These are phyloP conservation scores for Escarpia spicata DNA, from an alignment of 2,888 invertebrate genomes.

Conservation along the genomic window DNA sequence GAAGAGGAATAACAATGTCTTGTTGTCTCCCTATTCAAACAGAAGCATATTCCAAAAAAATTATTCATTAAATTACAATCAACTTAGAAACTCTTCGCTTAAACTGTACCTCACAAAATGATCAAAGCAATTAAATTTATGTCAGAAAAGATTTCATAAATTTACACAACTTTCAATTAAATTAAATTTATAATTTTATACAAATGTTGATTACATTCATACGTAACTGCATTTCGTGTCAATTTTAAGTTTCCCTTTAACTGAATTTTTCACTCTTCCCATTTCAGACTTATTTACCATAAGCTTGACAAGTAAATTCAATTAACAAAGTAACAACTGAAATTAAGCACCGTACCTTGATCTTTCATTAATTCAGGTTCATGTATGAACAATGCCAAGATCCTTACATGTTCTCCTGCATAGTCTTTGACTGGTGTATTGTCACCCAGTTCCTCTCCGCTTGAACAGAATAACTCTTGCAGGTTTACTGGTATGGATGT, in stretches of 20 bases:
- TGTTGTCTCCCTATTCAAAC: not conserved
- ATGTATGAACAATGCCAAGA: not conserved
- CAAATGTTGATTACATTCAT: too few relatives aligned
- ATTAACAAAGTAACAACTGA: not conserved
- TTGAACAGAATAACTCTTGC: not conserved
- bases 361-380: conserved; percentile 13
- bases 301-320: not conserved
- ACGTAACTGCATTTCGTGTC: too few relatives aligned
- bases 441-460: not conserved
- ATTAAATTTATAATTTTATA: too few relatives aligned
- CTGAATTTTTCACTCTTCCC: too few relatives aligned
- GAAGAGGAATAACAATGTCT: not conserved
- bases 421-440: not conserved
- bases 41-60: not conserved
- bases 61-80: not conserved
- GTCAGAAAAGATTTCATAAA: too few relatives aligned
- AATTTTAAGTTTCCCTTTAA: too few relatives aligned
- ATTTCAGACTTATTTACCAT: not conserved
- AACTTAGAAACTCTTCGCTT: not conserved
- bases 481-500: not conserved
- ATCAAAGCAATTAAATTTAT: too few relatives aligned
- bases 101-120: too few relatives aligned
- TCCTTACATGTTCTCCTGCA: not conserved
- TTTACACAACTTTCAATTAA: too few relatives aligned
- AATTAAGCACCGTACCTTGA: not conserved